phyloP scores from a whole-genome alignment of 1,140 invertebrate genomes.

The Caerostris darwini region DNA sequence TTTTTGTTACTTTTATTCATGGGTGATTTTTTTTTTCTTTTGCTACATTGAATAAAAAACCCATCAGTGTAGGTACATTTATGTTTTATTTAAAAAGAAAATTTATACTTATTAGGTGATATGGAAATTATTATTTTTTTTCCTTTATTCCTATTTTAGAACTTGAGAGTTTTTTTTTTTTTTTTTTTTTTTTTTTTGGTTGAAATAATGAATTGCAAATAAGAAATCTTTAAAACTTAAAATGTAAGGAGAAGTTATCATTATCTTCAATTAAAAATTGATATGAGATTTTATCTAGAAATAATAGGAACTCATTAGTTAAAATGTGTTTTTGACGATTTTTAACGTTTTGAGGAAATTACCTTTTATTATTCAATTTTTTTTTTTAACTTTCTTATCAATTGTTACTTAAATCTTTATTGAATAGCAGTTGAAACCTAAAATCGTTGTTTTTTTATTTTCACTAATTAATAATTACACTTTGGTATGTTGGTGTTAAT shows the following conservation, averaged over 20 bases:
- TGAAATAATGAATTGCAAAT: background rate
- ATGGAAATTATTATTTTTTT: background rate
- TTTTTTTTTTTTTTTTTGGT: background rate
- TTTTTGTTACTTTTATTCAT: constrained; percentile 63
- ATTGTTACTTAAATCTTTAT: too few species aligned
- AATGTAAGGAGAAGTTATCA: background rate
- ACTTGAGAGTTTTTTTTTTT: background rate
- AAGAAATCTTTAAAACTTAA: background rate
- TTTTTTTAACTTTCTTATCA: too few species aligned
- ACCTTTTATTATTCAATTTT: too few species aligned
- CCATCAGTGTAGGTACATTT: background rate
- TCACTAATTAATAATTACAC: too few species aligned
- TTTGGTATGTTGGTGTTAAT: too few species aligned
- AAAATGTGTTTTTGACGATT: too few species aligned
- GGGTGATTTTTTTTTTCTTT: background rate
- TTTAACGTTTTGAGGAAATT: too few species aligned
- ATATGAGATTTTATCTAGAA: too few species aligned
- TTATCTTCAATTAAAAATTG: too few species aligned
- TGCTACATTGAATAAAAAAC: background rate
- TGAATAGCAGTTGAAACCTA: too few species aligned
- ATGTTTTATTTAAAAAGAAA: constrained; percentile 17
- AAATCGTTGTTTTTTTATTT: too few species aligned
- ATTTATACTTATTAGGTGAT: constrained; percentile 14
- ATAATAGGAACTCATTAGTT: too few species aligned
- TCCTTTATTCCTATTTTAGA: background rate